phyloP scores from a whole-genome alignment of 2,113 vertebrate species.

The Alligator sinensis region DNA sequence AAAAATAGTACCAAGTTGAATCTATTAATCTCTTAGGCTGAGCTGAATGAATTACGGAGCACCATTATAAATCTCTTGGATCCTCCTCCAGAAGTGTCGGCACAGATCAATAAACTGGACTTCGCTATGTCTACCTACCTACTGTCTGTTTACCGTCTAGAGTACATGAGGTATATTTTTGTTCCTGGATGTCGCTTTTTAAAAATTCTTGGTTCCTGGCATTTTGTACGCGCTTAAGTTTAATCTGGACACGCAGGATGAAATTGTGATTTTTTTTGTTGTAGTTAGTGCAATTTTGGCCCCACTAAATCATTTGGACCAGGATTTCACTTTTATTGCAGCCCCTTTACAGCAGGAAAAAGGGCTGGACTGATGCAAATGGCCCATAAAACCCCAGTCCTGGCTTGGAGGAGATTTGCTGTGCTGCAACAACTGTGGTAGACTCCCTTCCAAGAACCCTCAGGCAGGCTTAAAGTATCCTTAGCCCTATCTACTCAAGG shows the following conservation, averaged over 20 bases:
- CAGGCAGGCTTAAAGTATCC: neutral
- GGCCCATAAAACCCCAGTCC: neutral
- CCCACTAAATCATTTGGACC: neutral
- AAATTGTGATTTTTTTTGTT: neutral
- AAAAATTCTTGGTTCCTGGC: neutral
- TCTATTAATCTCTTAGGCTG: constrained; percentile 81
- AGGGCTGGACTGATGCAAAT: neutral
- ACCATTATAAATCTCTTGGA: constrained; percentile 95
- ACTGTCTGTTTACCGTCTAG: constrained; percentile 94
- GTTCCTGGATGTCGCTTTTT: neutral
- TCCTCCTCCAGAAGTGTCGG: constrained; percentile 91
- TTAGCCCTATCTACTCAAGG: neutral
- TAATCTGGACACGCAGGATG: neutral
- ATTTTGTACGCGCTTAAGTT: neutral
- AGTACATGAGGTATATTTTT: constrained; percentile 91
- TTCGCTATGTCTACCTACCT: constrained; percentile 98
- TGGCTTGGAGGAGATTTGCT: neutral
- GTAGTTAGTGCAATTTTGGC: neutral
- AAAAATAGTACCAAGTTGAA: neutral
- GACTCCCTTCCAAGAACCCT: neutral
- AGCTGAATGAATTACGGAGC: constrained; percentile 90
- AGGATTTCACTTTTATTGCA: neutral
- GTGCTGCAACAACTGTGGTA: neutral
- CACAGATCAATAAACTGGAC: constrained; percentile 94
- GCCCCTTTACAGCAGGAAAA: neutral